Conservation (phyloP, 2,113 vertebrate genomes). For the Lampris incognitus region DNA sequence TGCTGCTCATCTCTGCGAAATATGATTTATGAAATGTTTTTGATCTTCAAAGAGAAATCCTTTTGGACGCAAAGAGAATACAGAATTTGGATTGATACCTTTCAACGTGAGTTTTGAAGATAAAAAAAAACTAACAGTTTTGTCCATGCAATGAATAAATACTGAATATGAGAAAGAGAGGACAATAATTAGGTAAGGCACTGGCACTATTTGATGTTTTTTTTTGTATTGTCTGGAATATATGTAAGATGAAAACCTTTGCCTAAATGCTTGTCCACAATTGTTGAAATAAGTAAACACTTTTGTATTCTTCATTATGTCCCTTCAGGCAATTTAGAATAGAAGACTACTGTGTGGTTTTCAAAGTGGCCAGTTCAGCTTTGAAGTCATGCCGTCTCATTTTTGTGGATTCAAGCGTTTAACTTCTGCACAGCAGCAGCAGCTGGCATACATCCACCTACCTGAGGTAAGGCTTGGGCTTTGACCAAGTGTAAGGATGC, state of each 20-base stretch:
- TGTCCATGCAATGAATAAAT: conserved; percentile 51
- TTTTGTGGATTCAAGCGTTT: neutral
- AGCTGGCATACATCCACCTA: conserved; percentile 67
- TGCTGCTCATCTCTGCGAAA: conserved; percentile 58
- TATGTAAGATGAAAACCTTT: neutral
- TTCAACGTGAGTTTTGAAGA: conserved; percentile 61
- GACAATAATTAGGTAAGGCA: conserved; percentile 3
- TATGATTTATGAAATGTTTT: conserved; percentile 70
- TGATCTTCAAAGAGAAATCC: conserved; percentile 69
- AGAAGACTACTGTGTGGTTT: neutral
- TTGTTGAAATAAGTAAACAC: conserved; percentile 15
- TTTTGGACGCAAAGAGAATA: conserved; percentile 45
- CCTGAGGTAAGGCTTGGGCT: conserved; percentile 95
- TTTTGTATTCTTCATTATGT: conserved; percentile 14
- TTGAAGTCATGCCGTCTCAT: neutral
- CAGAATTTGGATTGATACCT: conserved; percentile 36
- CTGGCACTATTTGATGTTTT: neutral
- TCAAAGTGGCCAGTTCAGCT: neutral
- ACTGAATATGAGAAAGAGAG: conserved; percentile 34
- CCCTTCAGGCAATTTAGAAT: neutral
- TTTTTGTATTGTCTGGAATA: conserved; percentile 23
- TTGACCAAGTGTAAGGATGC: conserved; percentile 91
- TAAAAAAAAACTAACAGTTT: conserved; percentile 49
- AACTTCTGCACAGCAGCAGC: conserved; percentile 8
- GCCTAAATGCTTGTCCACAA: conserved; percentile 30